Evolutionary conservation across 2,888 invertebrate genomes (phyloP).

Genomic region (Therioaphis trifolii): DNA sequence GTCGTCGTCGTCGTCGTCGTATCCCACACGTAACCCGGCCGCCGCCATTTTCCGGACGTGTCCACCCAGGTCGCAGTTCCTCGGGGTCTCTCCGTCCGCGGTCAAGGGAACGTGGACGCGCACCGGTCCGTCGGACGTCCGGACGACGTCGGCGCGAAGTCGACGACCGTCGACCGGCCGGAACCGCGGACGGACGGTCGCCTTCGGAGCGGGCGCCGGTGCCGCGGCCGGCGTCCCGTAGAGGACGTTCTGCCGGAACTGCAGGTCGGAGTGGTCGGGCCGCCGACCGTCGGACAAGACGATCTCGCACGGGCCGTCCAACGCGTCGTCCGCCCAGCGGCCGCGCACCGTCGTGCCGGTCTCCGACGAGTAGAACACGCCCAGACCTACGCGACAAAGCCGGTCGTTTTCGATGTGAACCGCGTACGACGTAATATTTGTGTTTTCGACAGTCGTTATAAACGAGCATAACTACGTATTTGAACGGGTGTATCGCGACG

Average conservation of each 20-base stretch:
- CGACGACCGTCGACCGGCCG: neutral
- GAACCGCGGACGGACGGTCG: neutral
- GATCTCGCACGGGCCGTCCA: conserved; percentile 46
- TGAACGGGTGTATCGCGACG: too few relatives aligned
- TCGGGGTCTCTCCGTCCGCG: neutral
- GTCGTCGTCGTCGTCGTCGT: neutral
- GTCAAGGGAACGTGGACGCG: neutral
- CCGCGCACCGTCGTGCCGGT: conserved; percentile 17
- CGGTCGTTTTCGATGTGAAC: neutral
- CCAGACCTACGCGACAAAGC: neutral
- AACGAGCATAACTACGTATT: too few relatives aligned
- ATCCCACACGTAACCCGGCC: neutral
- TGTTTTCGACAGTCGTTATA: too few relatives aligned
- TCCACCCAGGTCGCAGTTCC: neutral
- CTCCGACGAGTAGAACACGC: conserved; percentile 26
- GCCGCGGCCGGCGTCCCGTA: neutral
- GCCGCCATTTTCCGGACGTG: conserved; percentile 16
- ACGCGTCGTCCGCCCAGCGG: conserved; percentile 24
- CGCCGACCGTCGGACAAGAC: conserved; percentile 10
- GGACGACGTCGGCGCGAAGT: neutral
- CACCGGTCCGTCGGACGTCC: neutral
- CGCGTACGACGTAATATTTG: too few relatives aligned
- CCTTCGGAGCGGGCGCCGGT: neutral
- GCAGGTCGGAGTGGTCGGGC: neutral
- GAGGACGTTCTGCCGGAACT: neutral